A percentile compares a stretch with the other conserved stretches of the same genome.
Evolutionary conservation across 2,113 vertebrate species (phyloP).

Genomic region (Actenoides lindsayi): DNA sequence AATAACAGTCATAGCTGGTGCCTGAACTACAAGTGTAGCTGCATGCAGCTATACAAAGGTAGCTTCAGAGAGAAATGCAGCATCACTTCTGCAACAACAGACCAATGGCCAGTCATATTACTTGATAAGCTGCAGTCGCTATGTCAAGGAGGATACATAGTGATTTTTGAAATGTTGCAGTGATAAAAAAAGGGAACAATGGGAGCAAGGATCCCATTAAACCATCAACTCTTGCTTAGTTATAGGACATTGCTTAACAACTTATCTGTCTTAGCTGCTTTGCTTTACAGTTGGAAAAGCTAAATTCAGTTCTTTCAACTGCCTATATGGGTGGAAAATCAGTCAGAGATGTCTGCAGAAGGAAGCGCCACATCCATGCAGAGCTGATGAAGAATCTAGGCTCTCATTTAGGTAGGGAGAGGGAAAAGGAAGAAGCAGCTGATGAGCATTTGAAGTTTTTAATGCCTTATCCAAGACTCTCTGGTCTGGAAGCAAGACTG

Average conservation of each 20-base stretch:
- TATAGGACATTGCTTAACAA: neutral
- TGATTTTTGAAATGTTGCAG: neutral
- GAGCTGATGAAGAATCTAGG: neutral
- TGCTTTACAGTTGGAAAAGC: neutral
- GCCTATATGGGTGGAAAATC: neutral
- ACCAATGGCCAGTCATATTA: neutral
- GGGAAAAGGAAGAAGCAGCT: neutral
- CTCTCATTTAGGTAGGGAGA: neutral
- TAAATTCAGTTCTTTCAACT: neutral
- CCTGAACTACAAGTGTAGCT: neutral
- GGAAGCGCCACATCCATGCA: neutral
- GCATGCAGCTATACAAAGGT: neutral
- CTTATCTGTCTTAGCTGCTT: neutral
- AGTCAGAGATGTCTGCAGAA: neutral
- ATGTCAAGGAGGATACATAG: neutral
- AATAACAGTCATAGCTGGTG: neutral
- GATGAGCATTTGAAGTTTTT: neutral
- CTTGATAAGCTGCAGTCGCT: neutral
- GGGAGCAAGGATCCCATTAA: neutral
- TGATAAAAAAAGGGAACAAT: neutral
- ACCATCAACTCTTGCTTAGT: neutral
- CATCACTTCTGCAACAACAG: neutral
- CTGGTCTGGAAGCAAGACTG: slow-evolving; percentile 35
- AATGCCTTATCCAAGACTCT: neutral
- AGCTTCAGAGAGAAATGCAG: neutral